Percentiles rank a stretch among this genome's conserved stretches.
Evolutionary conservation across 2,113 vertebrate genomes (phyloP).

Genomic region (Pseudopipra pipra): DNA sequence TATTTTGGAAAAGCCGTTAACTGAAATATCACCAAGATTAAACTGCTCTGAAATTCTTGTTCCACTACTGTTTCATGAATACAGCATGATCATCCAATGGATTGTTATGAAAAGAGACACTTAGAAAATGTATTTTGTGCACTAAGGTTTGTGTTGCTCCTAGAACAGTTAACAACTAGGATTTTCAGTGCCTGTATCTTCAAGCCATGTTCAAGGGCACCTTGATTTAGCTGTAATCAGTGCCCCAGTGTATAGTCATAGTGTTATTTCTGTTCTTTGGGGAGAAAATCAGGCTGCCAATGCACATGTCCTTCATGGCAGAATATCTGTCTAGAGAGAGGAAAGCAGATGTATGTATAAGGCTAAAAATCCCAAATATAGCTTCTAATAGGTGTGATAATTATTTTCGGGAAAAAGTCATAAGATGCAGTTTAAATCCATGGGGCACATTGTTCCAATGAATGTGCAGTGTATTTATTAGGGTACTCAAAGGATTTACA

Average conservation of each 20-base stretch:
- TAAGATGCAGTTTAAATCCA: slow-evolving; percentile 60
- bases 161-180: not conserved
- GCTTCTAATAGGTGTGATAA: slow-evolving; percentile 59
- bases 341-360: slow-evolving; percentile 39
- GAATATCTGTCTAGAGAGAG: slow-evolving; percentile 48
- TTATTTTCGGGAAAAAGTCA: slow-evolving; percentile 58
- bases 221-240: slow-evolving; percentile 29
- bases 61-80: not conserved
- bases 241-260: slow-evolving; percentile 24
- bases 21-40: not conserved
- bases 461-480: slow-evolving; percentile 49
- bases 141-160: not conserved
- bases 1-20: not conserved
- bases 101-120: not conserved
- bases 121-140: not conserved
- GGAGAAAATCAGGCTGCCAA: slow-evolving; percentile 45
- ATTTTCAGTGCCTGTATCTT: slow-evolving; percentile 9
- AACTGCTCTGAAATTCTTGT: not conserved
- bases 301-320: slow-evolving; percentile 49
- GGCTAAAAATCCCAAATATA: slow-evolving; percentile 55
- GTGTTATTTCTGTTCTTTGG: slow-evolving; percentile 47
- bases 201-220: slow-evolving; percentile 48
- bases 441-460: slow-evolving; percentile 53
- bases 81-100: not conserved
- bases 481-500: slow-evolving; percentile 57